Evolutionary conservation across 2,888 invertebrate genomes (phyloP).

Genomic region (Andrena fulva): DNA sequence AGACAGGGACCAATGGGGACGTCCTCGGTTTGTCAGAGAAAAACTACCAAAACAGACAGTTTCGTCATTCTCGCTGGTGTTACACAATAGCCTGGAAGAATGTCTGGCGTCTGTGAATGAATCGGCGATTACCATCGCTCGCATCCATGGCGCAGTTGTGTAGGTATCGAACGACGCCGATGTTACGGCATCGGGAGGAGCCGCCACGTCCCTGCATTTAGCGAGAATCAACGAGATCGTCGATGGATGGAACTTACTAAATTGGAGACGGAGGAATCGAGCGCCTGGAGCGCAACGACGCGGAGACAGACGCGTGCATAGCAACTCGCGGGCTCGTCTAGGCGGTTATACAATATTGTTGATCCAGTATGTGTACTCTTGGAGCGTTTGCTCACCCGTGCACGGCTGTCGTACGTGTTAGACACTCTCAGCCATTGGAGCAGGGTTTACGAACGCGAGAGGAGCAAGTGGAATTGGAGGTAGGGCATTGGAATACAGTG

Average conservation of each 20-base stretch:
- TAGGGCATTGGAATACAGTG: not conserved
- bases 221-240: conserved; percentile 1
- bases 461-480: not conserved
- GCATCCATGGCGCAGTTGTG: not conserved
- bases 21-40: conserved; percentile 1
- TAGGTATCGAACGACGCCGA: not conserved
- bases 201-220: not conserved
- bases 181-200: conserved; percentile 8
- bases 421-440: not conserved
- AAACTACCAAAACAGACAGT: not conserved
- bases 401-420: not conserved
- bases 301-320: not conserved
- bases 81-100: conserved; percentile 4
- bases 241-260: not conserved
- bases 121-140: not conserved
- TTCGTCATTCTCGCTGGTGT: not conserved
- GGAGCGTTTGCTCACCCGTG: not conserved
- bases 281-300: not conserved
- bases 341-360: conserved; percentile 30
- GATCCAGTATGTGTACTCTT: conserved; percentile 18
- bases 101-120: not conserved
- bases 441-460: not conserved
- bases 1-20: not conserved
- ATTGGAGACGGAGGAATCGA: not conserved
- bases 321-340: not conserved